phyloP scores from a whole-genome alignment of 2,797 vertebrate genomes.

The Acanthis flammea region DNA sequence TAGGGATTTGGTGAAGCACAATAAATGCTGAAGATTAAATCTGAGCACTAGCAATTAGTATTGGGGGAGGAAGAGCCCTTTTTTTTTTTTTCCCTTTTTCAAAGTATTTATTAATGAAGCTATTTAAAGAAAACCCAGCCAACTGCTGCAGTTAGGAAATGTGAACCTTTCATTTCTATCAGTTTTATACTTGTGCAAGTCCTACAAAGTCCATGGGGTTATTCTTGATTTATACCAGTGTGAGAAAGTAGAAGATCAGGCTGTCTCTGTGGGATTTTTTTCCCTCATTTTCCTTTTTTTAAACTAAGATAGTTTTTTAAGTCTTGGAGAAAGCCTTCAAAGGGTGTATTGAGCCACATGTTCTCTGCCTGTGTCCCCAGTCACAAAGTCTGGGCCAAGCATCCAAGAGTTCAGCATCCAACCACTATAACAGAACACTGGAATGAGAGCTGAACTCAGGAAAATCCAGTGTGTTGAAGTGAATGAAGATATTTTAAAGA shows the following conservation, averaged over 20 bases:
- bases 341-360: neutral
- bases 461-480: neutral
- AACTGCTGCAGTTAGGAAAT: slow-evolving; percentile 48
- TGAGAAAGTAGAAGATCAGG: slow-evolving; percentile 47
- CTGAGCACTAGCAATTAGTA: slow-evolving; percentile 68
- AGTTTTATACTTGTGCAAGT: slow-evolving; percentile 57
- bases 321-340: slow-evolving; percentile 53
- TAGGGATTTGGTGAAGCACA: slow-evolving; percentile 70
- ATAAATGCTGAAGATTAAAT: slow-evolving; percentile 69
- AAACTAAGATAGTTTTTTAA: slow-evolving; percentile 25
- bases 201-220: slow-evolving; percentile 41
- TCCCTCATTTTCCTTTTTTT: slow-evolving; percentile 30
- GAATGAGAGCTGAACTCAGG: neutral
- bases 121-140: slow-evolving; percentile 52
- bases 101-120: slow-evolving; percentile 66
- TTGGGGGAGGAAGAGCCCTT: slow-evolving; percentile 16
- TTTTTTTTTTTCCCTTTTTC: neutral
- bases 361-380: neutral
- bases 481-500: neutral
- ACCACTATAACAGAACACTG: neutral
- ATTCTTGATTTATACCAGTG: slow-evolving; percentile 55
- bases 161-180: slow-evolving; percentile 60
- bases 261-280: slow-evolving; percentile 54
- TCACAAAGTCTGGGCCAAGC: neutral
- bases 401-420: slow-evolving; percentile 1